Evolutionary conservation across 2,888 invertebrate genomes (phyloP), one percentile per base, ranked within the genome.

Genomic region (Ochropleura plecta): DNA sequence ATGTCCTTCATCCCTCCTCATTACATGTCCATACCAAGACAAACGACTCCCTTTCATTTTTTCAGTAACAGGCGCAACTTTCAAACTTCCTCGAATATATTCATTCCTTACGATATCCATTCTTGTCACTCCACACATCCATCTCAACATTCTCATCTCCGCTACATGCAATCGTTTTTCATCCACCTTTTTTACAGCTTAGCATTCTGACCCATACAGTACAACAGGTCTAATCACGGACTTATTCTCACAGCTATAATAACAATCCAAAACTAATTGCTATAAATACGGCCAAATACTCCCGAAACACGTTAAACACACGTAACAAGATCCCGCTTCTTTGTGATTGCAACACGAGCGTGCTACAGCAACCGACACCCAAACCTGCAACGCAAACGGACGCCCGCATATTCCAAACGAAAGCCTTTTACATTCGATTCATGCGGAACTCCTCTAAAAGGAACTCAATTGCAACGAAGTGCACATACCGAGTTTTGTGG

Each of bases 361-460:
- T 68, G 44, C 49, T 77, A 70, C 76, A 73, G 71, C 67, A 78
- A 69, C 73, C 62, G 8, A 44, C 53, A n/a, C 57, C 70, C 16
- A 46, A 78, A 63, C 65, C 48, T 78, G 71, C 70, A 84, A 73
- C 53, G 81, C 84, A 88, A 90, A 90, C 88, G 88, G 84, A 84
- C 72, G 86, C 92, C 92, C 92, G 92, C 91, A 93, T 93, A 91
- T 92, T 88, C 86, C 64, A 4, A 74, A 70, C 79, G 84, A 90
- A 91, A 88, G 89, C 92, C 92, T 92, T 92, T 91, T 89, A 90
- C 90, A 89, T 92, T 91, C 89, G 90, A 91, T 91, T 92, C 91
- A 89, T 87, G 89, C 89, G 85, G 85, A 92, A 92, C 90, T 90
- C 84, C 84, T 86, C 84, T 90, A 90, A 90, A 90, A 89, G 89